Conservation (phyloP, 2,113 vertebrate genomes). For the Eptatretus burgeri region DNA sequence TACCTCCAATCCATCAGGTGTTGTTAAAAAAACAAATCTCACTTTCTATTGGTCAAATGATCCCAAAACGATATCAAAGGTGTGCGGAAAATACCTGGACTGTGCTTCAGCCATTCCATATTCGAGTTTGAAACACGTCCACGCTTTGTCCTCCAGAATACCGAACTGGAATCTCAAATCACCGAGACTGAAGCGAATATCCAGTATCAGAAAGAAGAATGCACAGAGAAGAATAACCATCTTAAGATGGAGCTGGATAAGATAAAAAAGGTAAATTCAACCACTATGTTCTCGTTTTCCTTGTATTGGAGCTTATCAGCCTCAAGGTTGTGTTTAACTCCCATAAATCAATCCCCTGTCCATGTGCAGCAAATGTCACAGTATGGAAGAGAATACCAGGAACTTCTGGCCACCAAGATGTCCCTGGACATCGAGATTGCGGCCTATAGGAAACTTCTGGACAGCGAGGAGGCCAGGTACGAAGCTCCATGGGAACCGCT, state of each 20-base stretch:
- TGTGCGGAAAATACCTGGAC: no score
- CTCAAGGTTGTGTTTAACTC: no score
- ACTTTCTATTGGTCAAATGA: no score
- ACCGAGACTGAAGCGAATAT: constrained; percentile 14
- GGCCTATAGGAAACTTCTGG: constrained; percentile 14
- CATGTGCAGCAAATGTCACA: constrained; percentile 20
- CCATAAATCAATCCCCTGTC: no score
- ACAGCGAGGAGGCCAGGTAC: constrained; percentile 14
- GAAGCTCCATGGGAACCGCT: not conserved
- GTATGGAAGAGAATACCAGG: constrained; percentile 18
- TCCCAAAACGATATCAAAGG: no score
- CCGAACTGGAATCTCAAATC: constrained; percentile 13
- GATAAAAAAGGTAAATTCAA: constrained; percentile 15
- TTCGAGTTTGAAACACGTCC: no score
- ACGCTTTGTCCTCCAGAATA: constrained; percentile 12
- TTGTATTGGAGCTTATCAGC: no score
- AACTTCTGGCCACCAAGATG: constrained; percentile 19
- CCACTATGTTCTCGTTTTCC: no score
- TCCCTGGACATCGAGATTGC: constrained; percentile 16
- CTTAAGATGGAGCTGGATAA: constrained; percentile 19
- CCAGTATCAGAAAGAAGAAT: constrained; percentile 16
- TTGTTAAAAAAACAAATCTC: no score
- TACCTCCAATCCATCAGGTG: no score
- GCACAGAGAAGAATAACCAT: constrained; percentile 13
- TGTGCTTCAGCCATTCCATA: no score